These are phyloP conservation scores for Promerops cafer DNA, from an alignment of 2,113 vertebrate genomes.

Conservation along the genomic window DNA sequence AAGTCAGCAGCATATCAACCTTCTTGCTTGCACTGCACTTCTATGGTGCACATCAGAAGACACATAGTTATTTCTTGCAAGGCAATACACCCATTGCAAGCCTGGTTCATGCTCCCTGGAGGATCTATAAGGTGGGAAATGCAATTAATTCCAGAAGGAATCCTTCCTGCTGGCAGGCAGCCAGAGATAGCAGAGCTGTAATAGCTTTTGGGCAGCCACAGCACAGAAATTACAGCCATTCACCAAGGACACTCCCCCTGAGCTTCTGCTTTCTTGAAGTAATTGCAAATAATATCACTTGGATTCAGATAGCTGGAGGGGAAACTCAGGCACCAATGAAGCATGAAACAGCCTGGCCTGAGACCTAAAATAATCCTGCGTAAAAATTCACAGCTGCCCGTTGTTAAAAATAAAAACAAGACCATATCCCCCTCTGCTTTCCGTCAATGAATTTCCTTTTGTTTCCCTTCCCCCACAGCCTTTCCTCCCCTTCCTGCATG, in stretches of 20 bases:
- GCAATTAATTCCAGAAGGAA: conserved; percentile 49
- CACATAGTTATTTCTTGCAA: neutral
- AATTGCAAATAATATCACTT: conserved; percentile 48
- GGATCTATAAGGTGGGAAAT: conserved; percentile 16
- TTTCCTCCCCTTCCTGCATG: neutral
- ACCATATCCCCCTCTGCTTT: neutral
- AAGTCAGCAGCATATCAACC: neutral
- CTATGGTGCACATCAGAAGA: neutral
- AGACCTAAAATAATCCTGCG: neutral
- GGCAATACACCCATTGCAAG: neutral
- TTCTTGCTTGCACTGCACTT: neutral
- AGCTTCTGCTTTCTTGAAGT: conserved; percentile 40
- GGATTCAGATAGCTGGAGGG: conserved; percentile 30
- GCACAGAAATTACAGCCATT: conserved; percentile 34
- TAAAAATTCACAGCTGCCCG: conserved; percentile 3
- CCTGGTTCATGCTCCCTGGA: neutral
- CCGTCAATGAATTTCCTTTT: neutral
- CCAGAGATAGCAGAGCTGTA: conserved; percentile 4
- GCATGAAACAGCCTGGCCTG: conserved; percentile 3
- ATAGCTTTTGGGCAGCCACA: conserved; percentile 31
- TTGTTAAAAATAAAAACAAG: conserved; percentile 42
- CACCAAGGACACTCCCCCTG: conserved; percentile 29
- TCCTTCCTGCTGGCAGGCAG: conserved; percentile 21
- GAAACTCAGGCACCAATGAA: neutral
- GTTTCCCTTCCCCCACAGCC: neutral